Percentiles rank a stretch among this genome's conserved stretches.
Conservation (phyloP, 2,113 vertebrate genomes). For the Sorex fumeus region DNA sequence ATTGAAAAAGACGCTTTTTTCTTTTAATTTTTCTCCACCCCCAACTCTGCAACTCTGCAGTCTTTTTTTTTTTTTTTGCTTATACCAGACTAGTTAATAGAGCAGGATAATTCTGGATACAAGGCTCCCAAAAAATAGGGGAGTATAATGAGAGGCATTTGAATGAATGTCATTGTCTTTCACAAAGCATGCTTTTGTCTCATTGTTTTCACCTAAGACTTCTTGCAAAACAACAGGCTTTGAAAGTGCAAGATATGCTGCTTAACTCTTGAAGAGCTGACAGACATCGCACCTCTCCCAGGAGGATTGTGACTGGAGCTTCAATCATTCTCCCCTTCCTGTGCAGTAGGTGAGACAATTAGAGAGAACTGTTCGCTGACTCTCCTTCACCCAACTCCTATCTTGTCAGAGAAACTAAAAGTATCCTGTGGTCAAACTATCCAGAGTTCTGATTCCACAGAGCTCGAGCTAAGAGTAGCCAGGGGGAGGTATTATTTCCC, state of each 20-base stretch:
- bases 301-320: conserved; percentile 54
- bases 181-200: conserved; percentile 75
- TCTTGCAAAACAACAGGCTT: conserved; percentile 81
- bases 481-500: background rate
- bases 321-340: conserved; percentile 63
- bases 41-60: background rate
- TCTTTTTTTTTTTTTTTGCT: background rate
- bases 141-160: conserved; percentile 75
- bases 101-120: conserved; percentile 79
- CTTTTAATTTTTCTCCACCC: conserved; percentile 48
- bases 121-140: conserved; percentile 69
- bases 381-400: conserved; percentile 27
- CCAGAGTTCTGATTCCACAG: background rate
- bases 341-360: conserved; percentile 52
- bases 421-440: conserved; percentile 55
- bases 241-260: conserved; percentile 75
- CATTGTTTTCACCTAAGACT: conserved; percentile 83
- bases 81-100: conserved; percentile 76
- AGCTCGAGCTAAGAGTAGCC: background rate
- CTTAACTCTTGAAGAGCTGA: conserved; percentile 76
- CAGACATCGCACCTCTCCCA: conserved; percentile 76
- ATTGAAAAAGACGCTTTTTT: conserved; percentile 44
- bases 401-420: conserved; percentile 52
- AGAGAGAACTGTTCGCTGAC: conserved; percentile 67
- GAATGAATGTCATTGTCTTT: conserved; percentile 83